Conservation (phyloP, 1,140 invertebrate genomes). For the Eueides isabella region DNA sequence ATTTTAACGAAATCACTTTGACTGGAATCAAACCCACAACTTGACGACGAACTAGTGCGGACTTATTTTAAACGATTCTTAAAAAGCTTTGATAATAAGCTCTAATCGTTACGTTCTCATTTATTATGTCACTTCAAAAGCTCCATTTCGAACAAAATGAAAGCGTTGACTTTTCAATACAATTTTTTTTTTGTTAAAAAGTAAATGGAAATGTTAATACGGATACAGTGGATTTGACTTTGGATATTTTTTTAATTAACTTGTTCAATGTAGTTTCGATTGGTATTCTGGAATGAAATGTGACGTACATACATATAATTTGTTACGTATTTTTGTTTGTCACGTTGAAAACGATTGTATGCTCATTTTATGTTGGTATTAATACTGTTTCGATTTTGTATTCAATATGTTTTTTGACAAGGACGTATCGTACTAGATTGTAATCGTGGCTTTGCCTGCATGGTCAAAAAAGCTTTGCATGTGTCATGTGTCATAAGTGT, state of each 20-base stretch:
- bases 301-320: not conserved
- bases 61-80: no score
- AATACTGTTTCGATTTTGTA: not conserved
- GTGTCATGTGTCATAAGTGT: no score
- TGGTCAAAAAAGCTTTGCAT: no score
- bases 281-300: not conserved
- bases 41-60: no score
- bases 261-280: not conserved
- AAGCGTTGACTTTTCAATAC: not conserved
- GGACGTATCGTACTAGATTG: not conserved
- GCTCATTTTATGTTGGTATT: not conserved
- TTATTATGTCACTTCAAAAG: not conserved
- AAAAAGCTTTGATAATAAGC: no score
- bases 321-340: not conserved
- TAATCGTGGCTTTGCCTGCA: no score
- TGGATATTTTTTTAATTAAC: slow-evolving; percentile 7
- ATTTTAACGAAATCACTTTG: no score
- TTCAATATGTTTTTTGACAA: not conserved
- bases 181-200: not conserved
- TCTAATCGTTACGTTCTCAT: no score
- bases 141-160: not conserved
- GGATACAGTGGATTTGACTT: not conserved
- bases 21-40: no score
- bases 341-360: not conserved
- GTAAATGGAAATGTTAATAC: not conserved